Evolutionary conservation across 2,888 invertebrate species (phyloP), one percentile per base, ranked within the genome.

Genomic region (Bellardia bayeri): DNA sequence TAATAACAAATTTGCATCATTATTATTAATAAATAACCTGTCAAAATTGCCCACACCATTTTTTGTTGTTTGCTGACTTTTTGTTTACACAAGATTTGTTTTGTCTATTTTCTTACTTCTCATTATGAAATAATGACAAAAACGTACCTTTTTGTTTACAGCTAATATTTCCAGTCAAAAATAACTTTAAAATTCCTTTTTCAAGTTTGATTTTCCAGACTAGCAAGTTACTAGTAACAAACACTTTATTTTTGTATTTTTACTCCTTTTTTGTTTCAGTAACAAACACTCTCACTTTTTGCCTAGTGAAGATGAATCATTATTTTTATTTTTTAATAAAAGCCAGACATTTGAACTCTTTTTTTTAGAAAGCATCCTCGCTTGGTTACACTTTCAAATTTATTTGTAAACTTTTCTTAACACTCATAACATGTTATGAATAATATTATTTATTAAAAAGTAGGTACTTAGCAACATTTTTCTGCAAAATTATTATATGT

Each of bases 331-430:
- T 23, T 2, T 42, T 7, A 0, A 11, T 1, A 45, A 13, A 69
- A 51, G 64, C 72, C 72, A 84, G 83, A 84, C 83, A 79, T 72
- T 72, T 72, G 45, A 79, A 78, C 37, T 78, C 49, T 78, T 72
- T 40, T 69, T 71, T 40, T 16, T 6, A 30, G 7, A 64, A 63
- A 79, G 68, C 78, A 61, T 69, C 49, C 49, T 69, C 37, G 61
- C 30, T 49, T 61, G 45, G 14, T 61, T 23, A 58, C 6, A 6
- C 45, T 2, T 23, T 13, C 42, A 30, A 69, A n/a, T 66, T 75
- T 66, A 23, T 79, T 33, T 23, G 16, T 63, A 14, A 51, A 42
- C 5, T 54, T 40, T 61, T 66, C 63, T 64, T 61, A 58, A 76
- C 72, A 68, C 69, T 75, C 61, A 74, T 30, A 11, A 23, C 42